Percentiles rank a stretch among this genome's conserved stretches.
Conservation (phyloP, 2,113 vertebrate species). For the Vulpes ferrilata region DNA sequence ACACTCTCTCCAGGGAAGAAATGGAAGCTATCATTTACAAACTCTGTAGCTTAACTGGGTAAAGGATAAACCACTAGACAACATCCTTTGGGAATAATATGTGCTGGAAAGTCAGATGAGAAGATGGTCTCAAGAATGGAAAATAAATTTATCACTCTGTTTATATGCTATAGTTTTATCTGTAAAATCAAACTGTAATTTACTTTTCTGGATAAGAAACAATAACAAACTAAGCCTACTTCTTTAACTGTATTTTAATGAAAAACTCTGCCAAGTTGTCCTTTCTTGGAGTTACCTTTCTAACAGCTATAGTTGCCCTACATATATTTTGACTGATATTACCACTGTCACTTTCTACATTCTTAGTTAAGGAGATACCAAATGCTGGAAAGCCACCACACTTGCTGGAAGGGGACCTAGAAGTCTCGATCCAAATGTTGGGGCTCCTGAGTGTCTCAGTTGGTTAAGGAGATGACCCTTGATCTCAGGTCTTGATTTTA, state of each 20-base stretch:
- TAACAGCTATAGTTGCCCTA: background rate
- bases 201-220: background rate
- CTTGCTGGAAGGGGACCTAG: background rate
- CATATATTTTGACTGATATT: background rate
- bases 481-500: background rate
- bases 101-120: background rate
- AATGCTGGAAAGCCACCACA: background rate
- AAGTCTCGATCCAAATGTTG: background rate
- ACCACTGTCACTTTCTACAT: background rate
- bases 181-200: background rate
- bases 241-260: background rate
- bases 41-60: slow-evolving; percentile 23
- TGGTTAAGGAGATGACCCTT: background rate
- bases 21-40: background rate
- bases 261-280: background rate
- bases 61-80: background rate
- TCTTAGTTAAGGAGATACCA: background rate
- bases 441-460: background rate
- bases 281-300: background rate
- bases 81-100: background rate
- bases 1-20: slow-evolving; percentile 11
- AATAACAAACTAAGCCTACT: background rate
- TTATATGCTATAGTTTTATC: background rate
- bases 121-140: background rate
- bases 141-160: slow-evolving; percentile 12